phyloP scores from a whole-genome alignment of 2,113 vertebrate genomes.

The Oryzias woworae region DNA sequence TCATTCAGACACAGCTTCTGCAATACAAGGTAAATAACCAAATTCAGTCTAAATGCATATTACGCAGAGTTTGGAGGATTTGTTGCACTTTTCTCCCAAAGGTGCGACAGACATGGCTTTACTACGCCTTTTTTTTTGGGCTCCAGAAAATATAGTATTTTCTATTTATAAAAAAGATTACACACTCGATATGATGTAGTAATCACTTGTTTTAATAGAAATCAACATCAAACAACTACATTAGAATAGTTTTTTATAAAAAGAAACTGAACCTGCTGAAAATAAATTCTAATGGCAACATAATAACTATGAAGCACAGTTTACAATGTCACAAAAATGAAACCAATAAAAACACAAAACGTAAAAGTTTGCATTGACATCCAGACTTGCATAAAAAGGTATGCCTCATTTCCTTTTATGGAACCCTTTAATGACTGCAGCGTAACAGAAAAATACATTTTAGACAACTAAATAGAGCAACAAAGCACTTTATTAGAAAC shows the following conservation, averaged over 20 bases:
- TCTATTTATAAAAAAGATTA: neutral
- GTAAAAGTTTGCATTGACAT: constrained; percentile 31
- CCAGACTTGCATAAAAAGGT: constrained; percentile 26
- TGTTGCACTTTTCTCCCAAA: too few species aligned
- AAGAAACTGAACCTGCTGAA: constrained; percentile 52
- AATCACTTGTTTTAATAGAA: neutral
- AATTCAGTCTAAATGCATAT: too few species aligned
- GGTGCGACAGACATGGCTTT: too few species aligned
- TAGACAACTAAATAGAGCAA: constrained; percentile 34
- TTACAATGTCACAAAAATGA: constrained; percentile 43
- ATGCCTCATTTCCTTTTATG: neutral
- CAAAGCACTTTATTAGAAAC: too few species aligned
- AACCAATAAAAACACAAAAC: constrained; percentile 20
- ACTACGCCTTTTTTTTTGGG: too few species aligned
- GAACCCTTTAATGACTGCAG: constrained; percentile 13
- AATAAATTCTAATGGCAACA: constrained; percentile 55
- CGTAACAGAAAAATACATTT: constrained; percentile 54
- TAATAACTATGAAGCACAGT: constrained; percentile 40
- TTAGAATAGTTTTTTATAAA: constrained; percentile 55
- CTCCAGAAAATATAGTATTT: too few species aligned
- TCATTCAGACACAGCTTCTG: too few species aligned
- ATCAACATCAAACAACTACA: constrained; percentile 60
- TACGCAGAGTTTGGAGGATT: too few species aligned
- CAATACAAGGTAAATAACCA: too few species aligned
- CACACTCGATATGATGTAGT: neutral